phyloP scores from a whole-genome alignment of 1,140 invertebrate species.

The Pseudomyrmex flavicornis region DNA sequence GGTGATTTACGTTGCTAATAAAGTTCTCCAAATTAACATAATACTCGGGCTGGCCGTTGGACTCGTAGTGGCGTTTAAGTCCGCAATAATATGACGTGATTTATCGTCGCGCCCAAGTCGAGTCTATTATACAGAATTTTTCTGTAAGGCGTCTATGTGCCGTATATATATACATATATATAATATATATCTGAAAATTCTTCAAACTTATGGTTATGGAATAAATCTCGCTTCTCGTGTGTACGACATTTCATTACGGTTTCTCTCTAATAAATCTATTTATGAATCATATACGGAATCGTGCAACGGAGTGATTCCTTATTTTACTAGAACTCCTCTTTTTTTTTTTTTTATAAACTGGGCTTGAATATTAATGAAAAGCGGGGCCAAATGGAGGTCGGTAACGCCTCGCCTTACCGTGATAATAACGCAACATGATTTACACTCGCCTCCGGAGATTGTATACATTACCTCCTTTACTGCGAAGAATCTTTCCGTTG shows the following conservation, averaged over 20 bases:
- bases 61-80: conserved; percentile 73
- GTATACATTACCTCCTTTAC: conserved; percentile 56
- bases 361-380: conserved; percentile 23
- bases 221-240: not conserved
- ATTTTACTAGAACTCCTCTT: not conserved
- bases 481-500: conserved; percentile 11
- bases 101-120: conserved; percentile 26
- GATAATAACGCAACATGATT: conserved; percentile 78
- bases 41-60: conserved; percentile 67
- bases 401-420: conserved; percentile 16
- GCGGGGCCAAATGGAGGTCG: not conserved
- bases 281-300: not conserved
- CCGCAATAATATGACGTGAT: conserved; percentile 51
- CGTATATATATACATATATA: too few relatives aligned
- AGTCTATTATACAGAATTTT: conserved; percentile 33
- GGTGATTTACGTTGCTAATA: conserved; percentile 80
- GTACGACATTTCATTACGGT: not conserved
- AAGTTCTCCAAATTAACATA: conserved; percentile 78
- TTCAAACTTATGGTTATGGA: not conserved
- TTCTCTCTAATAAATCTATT: conserved; percentile 9
- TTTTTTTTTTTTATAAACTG: not conserved
- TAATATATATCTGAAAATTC: not conserved
- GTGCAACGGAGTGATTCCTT: not conserved
- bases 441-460: conserved; percentile 69
- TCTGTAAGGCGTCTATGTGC: not conserved